phyloP scores from a whole-genome alignment of 1,140 invertebrate genomes.

The Psilanteris sp. region DNA sequence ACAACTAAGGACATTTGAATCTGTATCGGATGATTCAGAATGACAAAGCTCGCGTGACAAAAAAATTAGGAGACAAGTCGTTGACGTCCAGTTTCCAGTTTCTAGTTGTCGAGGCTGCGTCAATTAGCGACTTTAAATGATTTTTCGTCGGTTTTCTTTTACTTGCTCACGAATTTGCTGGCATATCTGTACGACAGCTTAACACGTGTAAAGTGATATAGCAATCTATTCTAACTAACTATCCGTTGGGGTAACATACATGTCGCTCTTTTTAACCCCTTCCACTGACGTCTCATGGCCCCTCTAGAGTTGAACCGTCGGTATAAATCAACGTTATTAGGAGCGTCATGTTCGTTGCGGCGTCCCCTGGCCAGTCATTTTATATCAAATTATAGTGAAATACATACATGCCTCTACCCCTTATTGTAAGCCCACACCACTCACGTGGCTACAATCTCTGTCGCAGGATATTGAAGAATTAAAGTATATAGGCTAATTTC shows the following conservation, averaged over 20 bases:
- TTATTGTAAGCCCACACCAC: slow-evolving; percentile 56
- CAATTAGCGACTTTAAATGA: slow-evolving; percentile 9
- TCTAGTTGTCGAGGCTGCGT: no score
- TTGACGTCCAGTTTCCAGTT: not conserved
- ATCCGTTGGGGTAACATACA: slow-evolving; percentile 70
- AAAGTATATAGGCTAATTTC: no score
- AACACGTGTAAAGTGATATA: slow-evolving; percentile 76
- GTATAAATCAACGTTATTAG: slow-evolving; percentile 80
- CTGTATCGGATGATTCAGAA: no score
- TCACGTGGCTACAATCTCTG: slow-evolving; percentile 41
- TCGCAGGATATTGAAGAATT: slow-evolving; percentile 48
- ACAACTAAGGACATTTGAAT: no score
- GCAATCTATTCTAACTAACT: slow-evolving; percentile 79
- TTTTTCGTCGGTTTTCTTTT: slow-evolving; percentile 18
- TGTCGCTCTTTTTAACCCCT: slow-evolving; percentile 69
- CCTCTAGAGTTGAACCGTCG: slow-evolving; percentile 72
- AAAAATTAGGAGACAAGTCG: no score
- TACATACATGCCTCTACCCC: slow-evolving; percentile 65
- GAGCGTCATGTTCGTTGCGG: slow-evolving; percentile 76
- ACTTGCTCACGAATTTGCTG: slow-evolving; percentile 48
- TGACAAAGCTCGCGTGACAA: no score
- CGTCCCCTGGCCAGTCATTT: slow-evolving; percentile 74
- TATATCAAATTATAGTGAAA: slow-evolving; percentile 79
- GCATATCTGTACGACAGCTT: slow-evolving; percentile 62
- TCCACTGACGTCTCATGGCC: slow-evolving; percentile 62